phyloP scores from a whole-genome alignment of 2,888 invertebrate species.

The Iselma pallidipennis region DNA sequence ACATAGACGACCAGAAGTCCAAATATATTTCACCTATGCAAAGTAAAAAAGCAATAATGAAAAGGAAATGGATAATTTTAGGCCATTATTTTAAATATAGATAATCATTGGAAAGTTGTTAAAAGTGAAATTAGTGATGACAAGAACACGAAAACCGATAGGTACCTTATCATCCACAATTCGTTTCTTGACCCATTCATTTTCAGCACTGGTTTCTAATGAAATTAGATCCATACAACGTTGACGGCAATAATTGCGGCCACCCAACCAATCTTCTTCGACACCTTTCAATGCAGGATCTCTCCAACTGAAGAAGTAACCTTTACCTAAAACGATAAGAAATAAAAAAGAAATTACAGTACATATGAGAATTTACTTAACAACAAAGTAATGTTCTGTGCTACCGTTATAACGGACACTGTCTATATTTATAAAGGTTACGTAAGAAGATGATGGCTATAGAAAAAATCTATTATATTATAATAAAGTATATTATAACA shows the following conservation, averaged over 20 bases:
- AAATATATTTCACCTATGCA: slow-evolving; percentile 85
- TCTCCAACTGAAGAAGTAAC: slow-evolving; percentile 88
- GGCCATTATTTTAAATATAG: no score
- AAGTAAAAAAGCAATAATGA: no score
- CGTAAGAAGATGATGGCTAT: no score
- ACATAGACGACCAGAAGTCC: slow-evolving; percentile 88
- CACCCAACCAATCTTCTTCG: slow-evolving; percentile 83
- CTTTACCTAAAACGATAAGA: slow-evolving; percentile 60
- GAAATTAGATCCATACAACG: slow-evolving; percentile 90
- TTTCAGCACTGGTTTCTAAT: slow-evolving; percentile 82
- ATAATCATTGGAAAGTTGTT: no score
- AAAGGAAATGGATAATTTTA: no score
- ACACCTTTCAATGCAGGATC: slow-evolving; percentile 74
- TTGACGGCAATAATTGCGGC: slow-evolving; percentile 83
- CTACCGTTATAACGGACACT: not conserved
- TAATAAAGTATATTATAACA: not conserved
- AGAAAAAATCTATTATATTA: no score
- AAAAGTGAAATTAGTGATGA: no score
- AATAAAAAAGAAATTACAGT: not conserved
- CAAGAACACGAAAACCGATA: no score
- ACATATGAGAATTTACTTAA: no score
- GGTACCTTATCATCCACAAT: slow-evolving; percentile 80
- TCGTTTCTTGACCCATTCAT: slow-evolving; percentile 83
- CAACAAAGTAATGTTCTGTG: no score
- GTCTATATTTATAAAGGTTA: not conserved